A percentile compares a stretch with the other conserved stretches of the same genome.
phyloP scores from a whole-genome alignment of 2,888 invertebrate species.

The Rhopalosiphum nymphaeae region DNA sequence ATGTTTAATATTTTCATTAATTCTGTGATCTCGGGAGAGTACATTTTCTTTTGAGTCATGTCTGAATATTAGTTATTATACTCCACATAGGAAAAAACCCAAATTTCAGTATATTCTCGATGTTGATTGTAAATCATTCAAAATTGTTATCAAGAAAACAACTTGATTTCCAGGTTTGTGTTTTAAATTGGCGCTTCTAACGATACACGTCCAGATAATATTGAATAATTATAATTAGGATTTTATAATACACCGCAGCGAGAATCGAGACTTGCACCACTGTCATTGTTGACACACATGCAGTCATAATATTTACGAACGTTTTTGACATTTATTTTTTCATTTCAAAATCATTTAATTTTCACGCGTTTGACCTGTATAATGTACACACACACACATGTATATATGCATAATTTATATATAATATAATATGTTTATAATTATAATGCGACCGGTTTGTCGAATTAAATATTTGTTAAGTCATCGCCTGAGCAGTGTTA shows the following conservation, averaged over 20 bases:
- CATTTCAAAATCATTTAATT: neutral
- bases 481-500: neutral
- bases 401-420: neutral
- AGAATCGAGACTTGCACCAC: neutral
- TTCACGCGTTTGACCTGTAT: neutral
- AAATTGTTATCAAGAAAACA: neutral
- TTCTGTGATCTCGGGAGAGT: neutral
- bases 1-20: neutral
- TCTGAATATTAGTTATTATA: neutral
- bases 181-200: neutral
- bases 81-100: neutral
- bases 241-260: neutral
- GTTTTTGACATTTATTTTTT: neutral
- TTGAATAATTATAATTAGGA: neutral
- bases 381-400: neutral
- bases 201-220: neutral
- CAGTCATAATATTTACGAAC: neutral
- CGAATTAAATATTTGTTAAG: neutral
- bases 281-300: neutral
- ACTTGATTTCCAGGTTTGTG: neutral
- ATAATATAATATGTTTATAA: neutral
- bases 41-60: neutral
- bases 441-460: neutral
- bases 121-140: neutral
- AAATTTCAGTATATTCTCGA: neutral